Evolutionary conservation across 2,888 invertebrate genomes (phyloP).

Genomic region (Euplexia lucipara): DNA sequence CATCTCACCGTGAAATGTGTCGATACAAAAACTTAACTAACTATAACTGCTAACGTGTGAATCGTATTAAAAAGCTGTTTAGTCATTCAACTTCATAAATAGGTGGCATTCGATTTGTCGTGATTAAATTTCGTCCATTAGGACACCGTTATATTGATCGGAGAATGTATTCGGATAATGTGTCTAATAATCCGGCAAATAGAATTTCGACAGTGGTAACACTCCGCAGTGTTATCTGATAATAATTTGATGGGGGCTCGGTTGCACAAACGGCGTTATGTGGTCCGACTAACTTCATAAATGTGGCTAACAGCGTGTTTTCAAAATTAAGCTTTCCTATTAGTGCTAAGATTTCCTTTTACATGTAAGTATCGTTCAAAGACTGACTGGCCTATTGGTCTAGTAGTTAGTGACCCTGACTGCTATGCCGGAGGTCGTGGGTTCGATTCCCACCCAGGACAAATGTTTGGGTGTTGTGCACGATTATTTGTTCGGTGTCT

Average conservation of each 20-base stretch:
- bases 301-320: constrained; percentile 14
- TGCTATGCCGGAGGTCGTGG: too few relatives aligned
- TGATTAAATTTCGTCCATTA: constrained; percentile 90
- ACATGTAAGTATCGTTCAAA: too few relatives aligned
- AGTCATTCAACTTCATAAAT: constrained; percentile 90
- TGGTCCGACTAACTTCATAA: constrained; percentile 16
- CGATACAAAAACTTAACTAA: constrained; percentile 90
- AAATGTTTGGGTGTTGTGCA: too few relatives aligned
- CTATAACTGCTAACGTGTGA: constrained; percentile 91
- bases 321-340: constrained; percentile 5
- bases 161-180: constrained; percentile 83
- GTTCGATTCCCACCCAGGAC: too few relatives aligned
- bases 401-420: too few relatives aligned
- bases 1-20: constrained; percentile 90
- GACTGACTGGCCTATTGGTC: too few relatives aligned
- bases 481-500: not conserved
- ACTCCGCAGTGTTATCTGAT: constrained; percentile 69
- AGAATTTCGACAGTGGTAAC: constrained; percentile 81
- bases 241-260: constrained; percentile 64
- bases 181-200: constrained; percentile 85
- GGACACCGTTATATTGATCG: constrained; percentile 85
- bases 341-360: too few relatives aligned
- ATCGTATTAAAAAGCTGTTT: constrained; percentile 91
- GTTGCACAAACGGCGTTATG: constrained; percentile 20
- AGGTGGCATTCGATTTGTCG: constrained; percentile 90